Base-by-base conservation (phyloP, 2,888 invertebrate species). In the Idaea dimidiata region DNA sequence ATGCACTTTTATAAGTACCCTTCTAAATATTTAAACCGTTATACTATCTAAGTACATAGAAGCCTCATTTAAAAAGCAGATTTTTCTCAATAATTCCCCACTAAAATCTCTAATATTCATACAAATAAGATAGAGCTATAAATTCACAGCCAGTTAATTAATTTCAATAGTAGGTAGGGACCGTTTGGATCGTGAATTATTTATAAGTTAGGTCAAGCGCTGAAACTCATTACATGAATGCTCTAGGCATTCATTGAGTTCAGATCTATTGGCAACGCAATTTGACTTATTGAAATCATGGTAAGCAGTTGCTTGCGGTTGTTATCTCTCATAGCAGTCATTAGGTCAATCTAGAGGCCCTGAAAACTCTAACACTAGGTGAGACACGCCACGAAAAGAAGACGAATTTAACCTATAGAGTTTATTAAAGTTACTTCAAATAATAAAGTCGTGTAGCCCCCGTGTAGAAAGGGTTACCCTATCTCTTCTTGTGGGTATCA, bases 201-300 rank as follows among this genome's bases (percentile, higher is more conserved):
- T 56, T 56, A 56, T 56, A 18, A 56, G 16, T 10, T 56, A 14
- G 56, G 56, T 56, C 54, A 54, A 54, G 54, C n/a, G 54, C 17
- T 54, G 54, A 17, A 17, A 17, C 54, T 54, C 54, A 54, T 56
- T 56, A 56, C 17, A 56, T 56, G 8, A 10, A 54, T 16, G 16
- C 0, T n/a, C n/a, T 54, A 54, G 54, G 43, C 10, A 43, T 43
- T 43, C 43, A 43, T 43, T 43, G 14, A 43, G 10, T 43, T 43
- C 10, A 43, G 43, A 43, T 43, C 43, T 14, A 43, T 43, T 14
- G 43, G 43, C 14, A 43, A 43, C 43, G 43, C 43, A 43, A 14
- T 43, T 43, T 14, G 14, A 43, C 8, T 7, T 43, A 3, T 14
- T 3, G 14, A 14, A 14, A 10, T n/a, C n/a, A n/a, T n/a, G n/a